Conservation (phyloP, 2,888 invertebrate species). For the Nowickia ferox region DNA sequence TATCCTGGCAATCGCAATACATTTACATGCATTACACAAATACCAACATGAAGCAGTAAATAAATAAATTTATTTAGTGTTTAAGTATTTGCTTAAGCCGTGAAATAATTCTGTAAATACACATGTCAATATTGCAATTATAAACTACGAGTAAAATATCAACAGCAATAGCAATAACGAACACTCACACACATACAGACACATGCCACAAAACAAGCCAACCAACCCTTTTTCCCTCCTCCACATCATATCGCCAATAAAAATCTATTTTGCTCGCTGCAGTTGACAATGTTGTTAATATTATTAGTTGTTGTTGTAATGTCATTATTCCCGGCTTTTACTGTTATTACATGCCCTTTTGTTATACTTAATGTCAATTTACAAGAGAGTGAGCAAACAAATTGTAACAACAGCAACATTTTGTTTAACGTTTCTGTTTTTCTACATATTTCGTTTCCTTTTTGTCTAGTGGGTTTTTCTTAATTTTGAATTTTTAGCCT, state of each 20-base stretch:
- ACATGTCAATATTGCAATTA: conserved; percentile 72
- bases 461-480: conserved; percentile 44
- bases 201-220: conserved; percentile 5
- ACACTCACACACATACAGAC: background rate
- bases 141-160: conserved; percentile 51
- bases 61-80: conserved; percentile 71
- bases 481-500: conserved; percentile 63
- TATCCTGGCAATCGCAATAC: conserved; percentile 51
- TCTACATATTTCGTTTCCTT: conserved; percentile 47
- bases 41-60: conserved; percentile 34
- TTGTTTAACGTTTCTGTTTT: conserved; percentile 38
- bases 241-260: background rate
- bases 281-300: conserved; percentile 68
- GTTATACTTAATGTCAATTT: conserved; percentile 68
- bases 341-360: conserved; percentile 65
- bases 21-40: background rate
- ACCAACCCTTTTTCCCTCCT: conserved; percentile 43
- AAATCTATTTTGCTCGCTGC: conserved; percentile 27
- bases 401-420: conserved; percentile 30
- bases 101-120: conserved; percentile 71
- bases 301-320: conserved; percentile 65
- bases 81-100: conserved; percentile 70
- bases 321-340: conserved; percentile 65
- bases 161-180: conserved; percentile 9
- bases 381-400: conserved; percentile 19